Base-by-base conservation (phyloP, 1,140 invertebrate species). In the Copidosoma floridanum region DNA sequence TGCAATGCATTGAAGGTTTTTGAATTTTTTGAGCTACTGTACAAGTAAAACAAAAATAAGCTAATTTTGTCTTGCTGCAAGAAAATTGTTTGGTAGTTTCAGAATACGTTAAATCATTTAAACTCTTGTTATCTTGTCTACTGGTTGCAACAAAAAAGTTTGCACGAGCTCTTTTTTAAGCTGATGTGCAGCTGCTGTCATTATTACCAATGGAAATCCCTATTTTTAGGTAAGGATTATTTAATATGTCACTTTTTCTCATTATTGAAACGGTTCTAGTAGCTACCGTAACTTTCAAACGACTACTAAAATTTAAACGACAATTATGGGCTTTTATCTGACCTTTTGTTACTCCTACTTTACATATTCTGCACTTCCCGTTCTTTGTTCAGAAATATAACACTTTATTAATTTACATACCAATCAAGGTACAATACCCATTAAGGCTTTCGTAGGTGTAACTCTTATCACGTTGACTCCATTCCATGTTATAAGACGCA, bases 91-190 rank as follows among this genome's bases (percentile, higher is more conserved):
- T 60, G 3, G 51, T 48, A 46, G 16, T n/a, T 46, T 68, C 66
- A 12, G 65, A 41, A 12, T 65, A 43, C 23, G 68, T 68, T 0
- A 63, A 56, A 61, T 69, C 66, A 20, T 72, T 68, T 0, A 67
- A 5, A 8, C 61, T 67, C 61, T 71, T 61, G 43, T 72, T 69
- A 2, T 57, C 57, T 38, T 72, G 68, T 46, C 69, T 72, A 3
- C 63, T 68, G 5, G 68, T 66, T n/a, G 61, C 56, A n/a, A 65
- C 16, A 14, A 65, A 65, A 51, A 67, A 70, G 57, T 66, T 63
- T 2, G 40, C 20, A 26, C 24, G 26, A 6, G 26, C 47, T 24
- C 10, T 21, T 54, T 37, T 16, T 54, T 40, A 16, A 21, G 52
- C 4, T 38, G 11, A 21, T 21, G 41, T 54, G 16, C 23, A 16